These are phyloP conservation scores for Penaeus japonicus DNA, from an alignment of 1,140 invertebrate genomes.

Conservation along the genomic window DNA sequence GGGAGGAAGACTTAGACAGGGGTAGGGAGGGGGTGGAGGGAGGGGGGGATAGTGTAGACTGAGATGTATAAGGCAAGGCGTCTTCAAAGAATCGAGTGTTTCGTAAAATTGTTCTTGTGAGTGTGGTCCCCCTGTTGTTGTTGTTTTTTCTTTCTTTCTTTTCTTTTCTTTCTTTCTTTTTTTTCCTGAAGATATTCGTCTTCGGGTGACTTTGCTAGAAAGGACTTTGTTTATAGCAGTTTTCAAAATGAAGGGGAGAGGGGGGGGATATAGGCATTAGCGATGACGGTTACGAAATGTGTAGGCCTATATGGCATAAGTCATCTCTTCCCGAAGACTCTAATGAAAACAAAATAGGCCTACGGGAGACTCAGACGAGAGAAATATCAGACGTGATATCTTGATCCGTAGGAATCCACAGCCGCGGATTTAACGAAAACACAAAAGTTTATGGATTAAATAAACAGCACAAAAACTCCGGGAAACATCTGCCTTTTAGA, in stretches of 20 bases:
- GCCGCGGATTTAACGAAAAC: slow-evolving; percentile 15
- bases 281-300: no score
- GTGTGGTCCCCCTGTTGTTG: no score
- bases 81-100: not conserved
- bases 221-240: no score
- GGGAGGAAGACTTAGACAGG: not conserved
- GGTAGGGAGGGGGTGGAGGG: not conserved
- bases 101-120: no score
- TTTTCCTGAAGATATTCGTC: no score
- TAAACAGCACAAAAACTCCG: not conserved
- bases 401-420: not conserved
- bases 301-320: no score
- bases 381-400: not conserved
- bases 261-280: no score
- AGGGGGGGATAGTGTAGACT: not conserved
- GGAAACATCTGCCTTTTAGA: slow-evolving; percentile 52
- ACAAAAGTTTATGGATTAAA: slow-evolving; percentile 13
- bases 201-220: no score
- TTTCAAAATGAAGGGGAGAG: no score
- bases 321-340: no score
- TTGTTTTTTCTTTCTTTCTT: no score
- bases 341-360: not conserved
- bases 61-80: not conserved
- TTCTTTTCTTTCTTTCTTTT: no score
- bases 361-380: not conserved